A percentile compares a stretch with the other conserved stretches of the same genome.
Evolutionary conservation across 2,888 invertebrate species (phyloP).

Genomic region (Epinotia brunnichana): DNA sequence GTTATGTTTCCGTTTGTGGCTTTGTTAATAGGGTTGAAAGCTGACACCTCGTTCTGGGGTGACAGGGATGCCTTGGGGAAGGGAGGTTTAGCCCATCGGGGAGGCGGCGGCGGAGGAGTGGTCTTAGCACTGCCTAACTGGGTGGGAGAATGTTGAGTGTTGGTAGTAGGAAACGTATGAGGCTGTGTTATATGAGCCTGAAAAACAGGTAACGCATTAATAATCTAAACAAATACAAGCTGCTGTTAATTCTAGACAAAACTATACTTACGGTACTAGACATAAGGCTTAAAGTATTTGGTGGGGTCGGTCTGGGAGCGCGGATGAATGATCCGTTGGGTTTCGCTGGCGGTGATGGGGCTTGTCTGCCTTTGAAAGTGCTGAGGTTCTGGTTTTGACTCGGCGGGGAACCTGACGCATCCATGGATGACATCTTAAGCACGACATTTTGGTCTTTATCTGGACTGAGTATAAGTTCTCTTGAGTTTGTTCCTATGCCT

Average conservation of each 20-base stretch:
- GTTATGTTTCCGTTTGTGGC: slow-evolving; percentile 88
- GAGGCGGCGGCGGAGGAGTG: slow-evolving; percentile 92
- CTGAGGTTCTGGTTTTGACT: slow-evolving; percentile 82
- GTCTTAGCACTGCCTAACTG: slow-evolving; percentile 69
- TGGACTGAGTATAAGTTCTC: slow-evolving; percentile 70
- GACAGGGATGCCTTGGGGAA: slow-evolving; percentile 79
- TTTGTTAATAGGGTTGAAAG: slow-evolving; percentile 78
- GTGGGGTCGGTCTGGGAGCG: slow-evolving; percentile 90
- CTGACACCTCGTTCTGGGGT: slow-evolving; percentile 71
- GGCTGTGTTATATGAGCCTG: slow-evolving; percentile 84
- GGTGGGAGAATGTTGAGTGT: slow-evolving; percentile 74
- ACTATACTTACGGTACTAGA: slow-evolving; percentile 80
- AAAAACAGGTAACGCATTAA: slow-evolving; percentile 74
- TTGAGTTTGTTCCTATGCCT: slow-evolving; percentile 74
- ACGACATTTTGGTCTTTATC: slow-evolving; percentile 86
- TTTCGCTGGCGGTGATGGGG: slow-evolving; percentile 81
- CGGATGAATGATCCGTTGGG: slow-evolving; percentile 79
- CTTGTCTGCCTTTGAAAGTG: slow-evolving; percentile 87
- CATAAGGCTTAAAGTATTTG: slow-evolving; percentile 91
- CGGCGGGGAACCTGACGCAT: slow-evolving; percentile 79
- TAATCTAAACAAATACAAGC: slow-evolving; percentile 60
- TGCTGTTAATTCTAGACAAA: slow-evolving; percentile 41
- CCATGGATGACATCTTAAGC: slow-evolving; percentile 89
- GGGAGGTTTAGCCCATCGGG: slow-evolving; percentile 92
- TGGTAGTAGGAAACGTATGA: slow-evolving; percentile 76